phyloP scores from a whole-genome alignment of 2,797 vertebrate genomes.

The Etheostoma nigrum region DNA sequence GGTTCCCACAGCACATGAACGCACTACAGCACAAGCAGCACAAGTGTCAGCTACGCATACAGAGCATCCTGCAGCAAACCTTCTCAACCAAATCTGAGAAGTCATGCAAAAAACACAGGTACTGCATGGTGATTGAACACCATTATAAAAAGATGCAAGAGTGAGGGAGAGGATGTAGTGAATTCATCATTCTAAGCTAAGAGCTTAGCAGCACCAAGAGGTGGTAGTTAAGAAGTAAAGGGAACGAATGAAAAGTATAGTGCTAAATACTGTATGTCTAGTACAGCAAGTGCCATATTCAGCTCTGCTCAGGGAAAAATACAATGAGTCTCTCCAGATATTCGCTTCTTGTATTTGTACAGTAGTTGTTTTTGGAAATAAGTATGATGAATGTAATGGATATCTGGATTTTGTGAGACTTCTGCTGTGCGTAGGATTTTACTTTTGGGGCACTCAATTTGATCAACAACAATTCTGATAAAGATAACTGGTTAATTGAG shows the following conservation, averaged over 20 bases:
- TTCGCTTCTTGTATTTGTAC: neutral
- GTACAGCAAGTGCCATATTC: slow-evolving; percentile 11
- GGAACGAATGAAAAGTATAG: slow-evolving; percentile 12
- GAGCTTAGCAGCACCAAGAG: slow-evolving; percentile 24
- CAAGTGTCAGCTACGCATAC: slow-evolving; percentile 39
- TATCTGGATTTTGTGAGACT: slow-evolving; percentile 1
- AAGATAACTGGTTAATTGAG: neutral
- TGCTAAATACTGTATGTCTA: slow-evolving; percentile 9
- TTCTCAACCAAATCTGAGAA: slow-evolving; percentile 38
- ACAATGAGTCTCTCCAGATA: neutral
- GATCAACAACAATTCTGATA: neutral
- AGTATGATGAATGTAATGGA: neutral
- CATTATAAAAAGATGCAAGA: slow-evolving; percentile 44
- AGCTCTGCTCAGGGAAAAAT: slow-evolving; percentile 2
- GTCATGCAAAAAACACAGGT: slow-evolving; percentile 45
- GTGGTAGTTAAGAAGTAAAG: slow-evolving; percentile 4
- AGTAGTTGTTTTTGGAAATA: slow-evolving; percentile 2
- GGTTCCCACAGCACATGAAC: slow-evolving; percentile 40
- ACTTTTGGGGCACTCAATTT: neutral
- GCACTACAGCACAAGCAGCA: slow-evolving; percentile 39
- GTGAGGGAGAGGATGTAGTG: slow-evolving; percentile 7
- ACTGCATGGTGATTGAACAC: slow-evolving; percentile 31
- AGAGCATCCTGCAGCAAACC: slow-evolving; percentile 53
- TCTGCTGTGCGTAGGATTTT: neutral
- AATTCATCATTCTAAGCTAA: slow-evolving; percentile 26